Conservation (phyloP, 2,113 vertebrate species). For the Physeter macrocephalus region DNA sequence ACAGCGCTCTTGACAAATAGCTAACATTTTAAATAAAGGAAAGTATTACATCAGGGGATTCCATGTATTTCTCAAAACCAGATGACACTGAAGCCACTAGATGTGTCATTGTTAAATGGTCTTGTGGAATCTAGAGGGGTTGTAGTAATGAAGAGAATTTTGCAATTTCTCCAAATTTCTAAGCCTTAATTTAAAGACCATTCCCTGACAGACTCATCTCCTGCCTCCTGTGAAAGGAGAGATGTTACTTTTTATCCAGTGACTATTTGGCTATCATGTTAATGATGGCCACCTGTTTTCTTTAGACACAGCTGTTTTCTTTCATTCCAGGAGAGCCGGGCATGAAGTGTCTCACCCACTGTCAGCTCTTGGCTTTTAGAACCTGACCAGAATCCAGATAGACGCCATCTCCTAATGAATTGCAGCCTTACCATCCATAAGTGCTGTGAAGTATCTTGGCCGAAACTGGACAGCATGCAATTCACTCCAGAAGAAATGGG, state of each 20-base stretch:
- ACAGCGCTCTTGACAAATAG: slow-evolving; percentile 22
- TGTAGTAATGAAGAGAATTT: slow-evolving; percentile 25
- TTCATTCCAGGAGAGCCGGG: slow-evolving; percentile 36
- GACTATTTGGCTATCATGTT: background rate
- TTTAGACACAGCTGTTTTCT: slow-evolving; percentile 44
- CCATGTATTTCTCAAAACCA: slow-evolving; percentile 49
- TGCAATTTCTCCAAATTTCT: background rate
- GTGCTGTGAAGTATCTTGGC: background rate
- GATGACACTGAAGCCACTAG: background rate
- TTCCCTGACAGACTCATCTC: slow-evolving; percentile 8
- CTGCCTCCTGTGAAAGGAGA: background rate
- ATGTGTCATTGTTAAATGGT: slow-evolving; percentile 38
- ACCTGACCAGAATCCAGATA: slow-evolving; percentile 17
- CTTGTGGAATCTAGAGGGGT: background rate
- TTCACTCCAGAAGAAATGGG: slow-evolving; percentile 1
- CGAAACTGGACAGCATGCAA: background rate
- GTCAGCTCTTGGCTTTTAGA: slow-evolving; percentile 44
- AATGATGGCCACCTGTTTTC: slow-evolving; percentile 42
- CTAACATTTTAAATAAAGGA: slow-evolving; percentile 50
- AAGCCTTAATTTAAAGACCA: slow-evolving; percentile 28
- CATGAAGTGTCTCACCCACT: slow-evolving; percentile 12
- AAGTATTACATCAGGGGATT: slow-evolving; percentile 27
- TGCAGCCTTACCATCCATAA: background rate
- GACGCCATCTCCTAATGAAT: slow-evolving; percentile 24
- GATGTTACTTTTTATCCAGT: slow-evolving; percentile 32